Percentiles rank a stretch among this genome's conserved stretches.
These are phyloP conservation scores for Diachrysia chrysitis DNA, from an alignment of 2,888 invertebrate genomes.

Conservation along the genomic window DNA sequence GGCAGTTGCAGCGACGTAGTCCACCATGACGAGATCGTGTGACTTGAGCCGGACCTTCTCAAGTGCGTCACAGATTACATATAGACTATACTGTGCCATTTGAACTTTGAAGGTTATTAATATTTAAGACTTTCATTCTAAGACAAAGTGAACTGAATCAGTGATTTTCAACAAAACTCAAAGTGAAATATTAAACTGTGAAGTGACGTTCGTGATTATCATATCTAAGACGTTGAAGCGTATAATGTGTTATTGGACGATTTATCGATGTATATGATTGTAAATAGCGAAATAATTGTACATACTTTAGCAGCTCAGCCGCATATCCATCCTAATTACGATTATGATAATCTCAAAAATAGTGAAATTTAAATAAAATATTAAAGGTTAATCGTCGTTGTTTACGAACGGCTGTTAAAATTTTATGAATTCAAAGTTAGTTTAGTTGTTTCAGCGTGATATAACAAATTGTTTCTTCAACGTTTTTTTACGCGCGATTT, in stretches of 20 bases:
- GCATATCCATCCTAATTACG: constrained; percentile 85
- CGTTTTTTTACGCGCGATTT: constrained; percentile 37
- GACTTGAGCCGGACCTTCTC: constrained; percentile 89
- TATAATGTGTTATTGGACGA: constrained; percentile 62
- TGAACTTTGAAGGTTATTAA: constrained; percentile 63
- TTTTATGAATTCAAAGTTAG: constrained; percentile 25
- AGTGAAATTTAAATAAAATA: constrained; percentile 63
- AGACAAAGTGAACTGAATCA: constrained; percentile 46
- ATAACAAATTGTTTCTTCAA: constrained; percentile 34
- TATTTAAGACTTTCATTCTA: constrained; percentile 36
- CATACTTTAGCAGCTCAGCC: constrained; percentile 78
- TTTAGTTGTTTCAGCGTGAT: constrained; percentile 30
- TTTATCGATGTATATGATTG: constrained; percentile 74
- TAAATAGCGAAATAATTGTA: constrained; percentile 75
- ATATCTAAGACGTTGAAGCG: constrained; percentile 63
- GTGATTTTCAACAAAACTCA: constrained; percentile 44
- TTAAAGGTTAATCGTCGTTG: constrained; percentile 56
- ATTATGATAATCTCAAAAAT: constrained; percentile 70
- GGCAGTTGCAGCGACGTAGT: constrained; percentile 88
- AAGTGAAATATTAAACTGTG: constrained; percentile 47
- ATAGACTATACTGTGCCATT: constrained; percentile 64
- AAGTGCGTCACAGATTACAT: constrained; percentile 84
- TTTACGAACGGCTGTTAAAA: constrained; percentile 61
- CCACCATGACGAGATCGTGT: constrained; percentile 87
- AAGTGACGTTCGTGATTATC: constrained; percentile 59